Evolutionary conservation across 2,888 invertebrate species (phyloP), one percentile per base, ranked within the genome.

Genomic region (Dynastes grantii): DNA sequence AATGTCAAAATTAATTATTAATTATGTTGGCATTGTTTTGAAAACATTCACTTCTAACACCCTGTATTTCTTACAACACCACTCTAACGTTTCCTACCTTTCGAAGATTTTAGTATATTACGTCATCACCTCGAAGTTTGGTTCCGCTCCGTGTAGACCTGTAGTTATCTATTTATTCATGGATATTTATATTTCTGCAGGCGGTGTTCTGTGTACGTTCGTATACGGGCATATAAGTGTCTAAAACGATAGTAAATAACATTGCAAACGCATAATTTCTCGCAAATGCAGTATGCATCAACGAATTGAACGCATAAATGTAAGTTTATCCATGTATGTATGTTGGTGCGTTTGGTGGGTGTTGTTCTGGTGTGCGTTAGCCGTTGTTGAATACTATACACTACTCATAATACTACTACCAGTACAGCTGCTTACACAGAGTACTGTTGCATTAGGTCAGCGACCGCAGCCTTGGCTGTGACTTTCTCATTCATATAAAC

Each of bases 381-480:
- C 8, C 22, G 55, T 22, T 53, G 53, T 53, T 58, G 55, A 58
- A 58, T 58, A 58, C 55, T 45, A 67, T 70, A 71, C 32, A 37
- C 77, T 77, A 77, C 77, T 77, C 77, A 77, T 77, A 77, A 77
- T 77, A 77, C 71, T 81, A 81, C 83, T 81, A 81, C 82, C 81
- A 81, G 83, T 83, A 82, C 83, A 82, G 82, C 82, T 83, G 83
- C 82, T 85, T 87, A 88, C 87, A 85, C 85, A 85, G 85, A 84
- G 86, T 87, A 88, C 88, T 86, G 88, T 88, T 88, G 86, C 85
- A 87, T 85, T 84, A 87, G 88, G 87, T 88, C 88, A 87, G 85
- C 85, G 87, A 87, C 87, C 88, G 84, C 87, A 88, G 87, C 88
- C 88, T 88, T 88, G 88, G 88, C 88, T 88, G 86, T 88, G 88